Conservation (phyloP, 2,113 vertebrate genomes). For the Pelusios castaneus region DNA sequence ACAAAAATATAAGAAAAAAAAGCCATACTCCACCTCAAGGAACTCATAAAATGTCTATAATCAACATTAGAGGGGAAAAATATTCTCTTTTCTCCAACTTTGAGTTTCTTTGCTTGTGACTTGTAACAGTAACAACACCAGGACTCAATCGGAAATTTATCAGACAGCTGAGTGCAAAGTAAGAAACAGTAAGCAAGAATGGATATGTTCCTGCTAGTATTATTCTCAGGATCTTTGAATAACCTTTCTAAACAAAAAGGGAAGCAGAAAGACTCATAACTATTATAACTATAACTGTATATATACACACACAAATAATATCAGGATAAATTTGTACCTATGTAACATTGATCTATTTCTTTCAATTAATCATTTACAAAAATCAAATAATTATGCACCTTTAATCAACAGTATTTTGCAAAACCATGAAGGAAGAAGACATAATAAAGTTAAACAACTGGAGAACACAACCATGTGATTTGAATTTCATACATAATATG, state of each 20-base stretch:
- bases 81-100: not conserved
- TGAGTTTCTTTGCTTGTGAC: not conserved
- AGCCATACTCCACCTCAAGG: not conserved
- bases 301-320: accelerated
- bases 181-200: not conserved
- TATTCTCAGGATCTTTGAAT: not conserved
- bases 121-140: not conserved
- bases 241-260: not conserved
- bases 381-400: accelerated
- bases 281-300: not conserved
- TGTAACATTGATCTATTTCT: not conserved
- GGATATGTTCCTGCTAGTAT: not conserved
- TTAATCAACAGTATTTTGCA: not conserved
- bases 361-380: not conserved
- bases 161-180: not conserved
- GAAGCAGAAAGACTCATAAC: not conserved
- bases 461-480: not conserved
- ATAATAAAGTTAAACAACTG: not conserved
- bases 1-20: not conserved
- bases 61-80: not conserved
- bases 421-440: not conserved
- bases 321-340: not conserved
- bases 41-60: constrained; percentile 6
- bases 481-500: not conserved
- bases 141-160: not conserved